Evolutionary conservation across 2,797 vertebrate genomes (phyloP).

Genomic region (Chelon auratus): DNA sequence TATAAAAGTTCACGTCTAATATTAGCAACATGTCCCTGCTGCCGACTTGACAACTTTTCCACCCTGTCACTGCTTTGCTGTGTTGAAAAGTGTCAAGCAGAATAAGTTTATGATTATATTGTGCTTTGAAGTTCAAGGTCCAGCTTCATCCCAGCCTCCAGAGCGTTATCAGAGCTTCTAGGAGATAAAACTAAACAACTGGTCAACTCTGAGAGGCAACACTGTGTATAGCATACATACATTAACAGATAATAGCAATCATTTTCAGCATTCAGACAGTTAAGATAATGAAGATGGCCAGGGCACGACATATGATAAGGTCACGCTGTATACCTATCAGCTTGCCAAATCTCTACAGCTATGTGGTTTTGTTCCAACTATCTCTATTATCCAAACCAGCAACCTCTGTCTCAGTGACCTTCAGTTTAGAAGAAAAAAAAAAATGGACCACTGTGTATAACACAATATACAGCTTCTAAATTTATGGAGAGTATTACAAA

Average conservation of each 20-base stretch:
- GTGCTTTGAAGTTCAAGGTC: slow-evolving; percentile 61
- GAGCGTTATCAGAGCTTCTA: slow-evolving; percentile 28
- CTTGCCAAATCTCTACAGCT: slow-evolving; percentile 31
- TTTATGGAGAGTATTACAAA: slow-evolving; percentile 2
- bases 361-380: slow-evolving; percentile 42
- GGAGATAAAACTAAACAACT: slow-evolving; percentile 25
- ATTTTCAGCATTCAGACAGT: not conserved
- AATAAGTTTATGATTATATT: slow-evolving; percentile 49
- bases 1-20: not conserved
- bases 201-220: not conserved
- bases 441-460: not conserved
- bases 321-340: not conserved
- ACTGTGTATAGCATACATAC: not conserved
- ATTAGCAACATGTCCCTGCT: slow-evolving; percentile 4
- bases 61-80: slow-evolving; percentile 13
- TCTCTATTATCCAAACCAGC: slow-evolving; percentile 26
- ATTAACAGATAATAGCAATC: slow-evolving; percentile 7
- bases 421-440: slow-evolving; percentile 20
- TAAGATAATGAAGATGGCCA: slow-evolving; percentile 7
- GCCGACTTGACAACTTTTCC: not conserved
- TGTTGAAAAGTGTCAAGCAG: not conserved
- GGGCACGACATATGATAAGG: slow-evolving; percentile 28
- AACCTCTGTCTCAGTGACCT: slow-evolving; percentile 62
- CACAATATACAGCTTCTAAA: not conserved
- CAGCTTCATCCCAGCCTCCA: slow-evolving; percentile 24